A percentile compares a stretch with the other conserved stretches of the same genome.
phyloP scores from a whole-genome alignment of 1,140 invertebrate species.

The Eriocheir sinensis region DNA sequence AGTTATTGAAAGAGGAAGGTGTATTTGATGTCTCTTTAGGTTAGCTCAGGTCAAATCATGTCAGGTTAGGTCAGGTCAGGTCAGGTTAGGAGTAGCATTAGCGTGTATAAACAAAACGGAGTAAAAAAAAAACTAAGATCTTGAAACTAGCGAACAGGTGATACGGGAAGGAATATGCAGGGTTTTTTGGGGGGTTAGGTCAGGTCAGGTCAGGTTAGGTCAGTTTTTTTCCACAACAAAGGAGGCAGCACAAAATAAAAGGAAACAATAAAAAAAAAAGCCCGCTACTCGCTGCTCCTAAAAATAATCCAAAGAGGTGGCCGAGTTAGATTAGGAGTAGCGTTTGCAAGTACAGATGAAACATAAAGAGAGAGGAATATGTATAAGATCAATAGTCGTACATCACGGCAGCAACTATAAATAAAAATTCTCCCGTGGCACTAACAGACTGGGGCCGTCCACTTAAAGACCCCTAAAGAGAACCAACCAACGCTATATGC shows the following conservation, averaged over 20 bases:
- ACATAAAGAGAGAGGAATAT: neutral
- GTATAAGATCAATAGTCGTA: too few species aligned
- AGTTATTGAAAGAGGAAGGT: neutral
- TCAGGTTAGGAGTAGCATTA: neutral
- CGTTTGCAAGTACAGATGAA: neutral
- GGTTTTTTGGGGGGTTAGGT: neutral
- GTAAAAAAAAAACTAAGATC: neutral
- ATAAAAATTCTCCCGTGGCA: too few species aligned
- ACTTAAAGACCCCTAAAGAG: too few species aligned
- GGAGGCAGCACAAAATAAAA: too few species aligned
- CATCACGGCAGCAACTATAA: too few species aligned
- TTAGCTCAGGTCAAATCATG: too few species aligned
- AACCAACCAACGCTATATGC: too few species aligned
- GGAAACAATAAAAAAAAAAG: too few species aligned
- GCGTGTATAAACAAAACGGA: neutral
- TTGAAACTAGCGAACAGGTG: neutral
- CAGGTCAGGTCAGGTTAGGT: neutral
- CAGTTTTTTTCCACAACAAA: too few species aligned
- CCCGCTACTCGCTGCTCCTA: too few species aligned
- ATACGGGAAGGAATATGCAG: neutral
- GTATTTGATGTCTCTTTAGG: neutral
- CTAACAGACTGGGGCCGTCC: too few species aligned
- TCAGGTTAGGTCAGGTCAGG: neutral
- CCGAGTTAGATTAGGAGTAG: neutral
- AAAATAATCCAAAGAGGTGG: too few species aligned